A percentile compares a stretch with the other conserved stretches of the same genome.
Conservation (phyloP, 2,113 vertebrate species). For the Pangasianodon hypophthalmus region DNA sequence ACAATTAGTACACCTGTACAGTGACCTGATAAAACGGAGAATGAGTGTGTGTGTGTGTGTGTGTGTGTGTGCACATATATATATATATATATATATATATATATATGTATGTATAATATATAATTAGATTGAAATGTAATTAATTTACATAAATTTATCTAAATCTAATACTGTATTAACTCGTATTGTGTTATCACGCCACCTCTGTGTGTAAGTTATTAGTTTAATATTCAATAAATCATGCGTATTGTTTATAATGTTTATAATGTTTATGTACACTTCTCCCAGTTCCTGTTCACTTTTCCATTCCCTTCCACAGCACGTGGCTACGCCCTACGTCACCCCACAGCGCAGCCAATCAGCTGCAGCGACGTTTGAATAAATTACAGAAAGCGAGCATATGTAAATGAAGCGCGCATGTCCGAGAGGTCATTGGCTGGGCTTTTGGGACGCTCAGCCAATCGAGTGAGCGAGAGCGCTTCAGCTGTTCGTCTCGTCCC, state of each 20-base stretch:
- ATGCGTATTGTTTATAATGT: accelerated
- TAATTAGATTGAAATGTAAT: too few relatives aligned
- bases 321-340: constrained; percentile 22
- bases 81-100: too few relatives aligned
- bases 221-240: neutral
- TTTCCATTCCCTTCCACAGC: neutral
- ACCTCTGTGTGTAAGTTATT: neutral
- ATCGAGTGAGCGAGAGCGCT: constrained; percentile 71
- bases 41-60: neutral
- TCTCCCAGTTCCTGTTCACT: neutral
- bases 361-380: neutral
- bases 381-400: constrained; percentile 25
- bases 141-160: too few relatives aligned
- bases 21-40: neutral
- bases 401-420: constrained; percentile 24
- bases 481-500: constrained; percentile 69
- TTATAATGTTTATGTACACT: neutral
- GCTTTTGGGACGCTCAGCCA: constrained; percentile 45
- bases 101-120: too few relatives aligned
- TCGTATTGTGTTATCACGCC: neutral
- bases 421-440: constrained; percentile 54
- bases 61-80: too few relatives aligned
- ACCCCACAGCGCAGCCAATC: neutral
- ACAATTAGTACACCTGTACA: neutral
- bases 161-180: neutral